Conservation (phyloP, 2,113 vertebrate genomes). For the Arothron firmamentum region DNA sequence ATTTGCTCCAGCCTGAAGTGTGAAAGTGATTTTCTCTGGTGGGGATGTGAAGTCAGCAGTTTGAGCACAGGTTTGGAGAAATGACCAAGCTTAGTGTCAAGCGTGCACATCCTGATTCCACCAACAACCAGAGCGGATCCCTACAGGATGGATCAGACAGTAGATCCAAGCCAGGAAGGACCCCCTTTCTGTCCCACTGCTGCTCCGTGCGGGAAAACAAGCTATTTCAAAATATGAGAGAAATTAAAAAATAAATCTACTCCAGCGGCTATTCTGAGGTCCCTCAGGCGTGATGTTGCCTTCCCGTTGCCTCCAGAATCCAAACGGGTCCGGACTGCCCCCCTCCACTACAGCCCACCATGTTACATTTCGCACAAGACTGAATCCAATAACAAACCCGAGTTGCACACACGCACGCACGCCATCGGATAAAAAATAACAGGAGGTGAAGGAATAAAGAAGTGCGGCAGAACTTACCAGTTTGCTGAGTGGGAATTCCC, state of each 20-base stretch:
- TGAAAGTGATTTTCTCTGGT: too few relatives aligned
- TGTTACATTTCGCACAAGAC: conserved; percentile 1
- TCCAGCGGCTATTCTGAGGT: not conserved
- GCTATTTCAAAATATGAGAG: too few relatives aligned
- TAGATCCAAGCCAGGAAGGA: not conserved
- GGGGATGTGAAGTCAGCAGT: too few relatives aligned
- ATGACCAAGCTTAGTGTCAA: not conserved
- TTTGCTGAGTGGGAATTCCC: conserved; percentile 58
- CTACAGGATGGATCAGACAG: not conserved
- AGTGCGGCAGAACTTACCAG: conserved; percentile 65
- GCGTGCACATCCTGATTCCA: conserved; percentile 30
- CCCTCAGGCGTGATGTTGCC: conserved; percentile 12
- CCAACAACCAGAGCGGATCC: conserved; percentile 29
- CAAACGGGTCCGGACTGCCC: conserved; percentile 13
- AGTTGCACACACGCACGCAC: not conserved
- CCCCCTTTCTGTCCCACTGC: too few relatives aligned
- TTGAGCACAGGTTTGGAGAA: too few relatives aligned
- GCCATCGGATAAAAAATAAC: not conserved
- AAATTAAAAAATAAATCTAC: too few relatives aligned
- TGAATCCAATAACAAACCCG: not conserved
- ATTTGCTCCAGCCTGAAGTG: too few relatives aligned
- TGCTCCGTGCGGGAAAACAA: too few relatives aligned
- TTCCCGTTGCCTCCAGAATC: too few relatives aligned
- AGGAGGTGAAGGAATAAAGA: not conserved
- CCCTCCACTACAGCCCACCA: conserved; percentile 5